Conservation (phyloP, 2,113 vertebrate genomes). For the Dipodomys spectabilis region DNA sequence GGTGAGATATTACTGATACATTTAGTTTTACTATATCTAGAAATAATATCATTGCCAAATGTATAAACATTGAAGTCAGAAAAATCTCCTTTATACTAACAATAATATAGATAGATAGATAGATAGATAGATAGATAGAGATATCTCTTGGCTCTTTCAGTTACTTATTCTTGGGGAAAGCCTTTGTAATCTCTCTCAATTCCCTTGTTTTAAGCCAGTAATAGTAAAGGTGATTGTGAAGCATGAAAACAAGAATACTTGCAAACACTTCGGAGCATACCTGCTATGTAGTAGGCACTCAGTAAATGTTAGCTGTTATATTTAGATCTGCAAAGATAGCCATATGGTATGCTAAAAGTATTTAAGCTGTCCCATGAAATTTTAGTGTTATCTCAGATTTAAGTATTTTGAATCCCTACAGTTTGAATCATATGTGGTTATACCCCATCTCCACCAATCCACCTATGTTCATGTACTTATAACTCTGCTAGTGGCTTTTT, state of each 20-base stretch:
- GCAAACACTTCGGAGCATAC: neutral
- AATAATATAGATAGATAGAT: too few species aligned
- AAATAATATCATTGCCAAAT: neutral
- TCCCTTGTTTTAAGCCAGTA: constrained; percentile 8
- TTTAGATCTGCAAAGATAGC: neutral
- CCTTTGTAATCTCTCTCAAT: neutral
- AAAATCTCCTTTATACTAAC: neutral
- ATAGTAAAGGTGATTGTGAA: neutral
- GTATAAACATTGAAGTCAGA: neutral
- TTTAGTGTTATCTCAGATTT: neutral
- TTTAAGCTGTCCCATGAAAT: neutral
- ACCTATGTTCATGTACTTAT: neutral
- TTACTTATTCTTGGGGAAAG: neutral
- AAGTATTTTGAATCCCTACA: constrained; percentile 6
- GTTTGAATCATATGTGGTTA: neutral
- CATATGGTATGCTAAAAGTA: neutral
- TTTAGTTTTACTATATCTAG: neutral
- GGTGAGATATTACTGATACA: neutral
- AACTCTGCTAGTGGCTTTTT: too few species aligned
- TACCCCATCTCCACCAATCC: fast-evolving
- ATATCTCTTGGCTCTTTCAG: too few species aligned
- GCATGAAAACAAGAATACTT: neutral
- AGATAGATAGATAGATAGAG: too few species aligned
- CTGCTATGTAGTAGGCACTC: neutral
- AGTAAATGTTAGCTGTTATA: neutral